phyloP scores from a whole-genome alignment of 2,888 invertebrate species.

The Rotaria sp. region DNA sequence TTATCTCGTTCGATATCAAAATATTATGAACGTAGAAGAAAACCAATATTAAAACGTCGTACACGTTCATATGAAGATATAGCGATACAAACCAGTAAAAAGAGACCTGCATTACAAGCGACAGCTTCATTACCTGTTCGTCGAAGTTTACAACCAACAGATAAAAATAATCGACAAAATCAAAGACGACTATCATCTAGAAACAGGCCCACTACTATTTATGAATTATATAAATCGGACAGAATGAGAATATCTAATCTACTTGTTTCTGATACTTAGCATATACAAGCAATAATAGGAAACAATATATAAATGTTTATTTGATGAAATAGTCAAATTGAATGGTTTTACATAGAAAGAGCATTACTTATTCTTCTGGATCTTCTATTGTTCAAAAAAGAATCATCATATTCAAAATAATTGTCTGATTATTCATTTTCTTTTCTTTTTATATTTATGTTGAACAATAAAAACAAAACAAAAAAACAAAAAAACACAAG shows the following conservation, averaged over 20 bases:
- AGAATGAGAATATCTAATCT: constrained; percentile 25
- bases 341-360: not conserved
- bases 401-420: not conserved
- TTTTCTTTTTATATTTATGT: not conserved
- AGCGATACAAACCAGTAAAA: not conserved
- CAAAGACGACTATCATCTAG: not conserved
- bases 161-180: not conserved
- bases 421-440: not conserved
- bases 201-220: not conserved
- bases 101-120: not conserved
- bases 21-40: constrained; percentile 15
- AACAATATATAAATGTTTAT: not conserved
- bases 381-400: not conserved
- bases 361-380: not conserved
- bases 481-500: no score
- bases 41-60: not conserved
- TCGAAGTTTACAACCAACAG: not conserved
- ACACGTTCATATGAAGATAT: constrained; percentile 4
- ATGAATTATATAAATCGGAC: constrained; percentile 2
- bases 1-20: constrained; percentile 26
- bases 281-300: not conserved
- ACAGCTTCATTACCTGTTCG: not conserved
- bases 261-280: not conserved
- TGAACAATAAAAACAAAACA: not conserved
- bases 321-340: not conserved